Conservation (phyloP, 2,888 invertebrate genomes). For the Hirudinaria manillensis region DNA sequence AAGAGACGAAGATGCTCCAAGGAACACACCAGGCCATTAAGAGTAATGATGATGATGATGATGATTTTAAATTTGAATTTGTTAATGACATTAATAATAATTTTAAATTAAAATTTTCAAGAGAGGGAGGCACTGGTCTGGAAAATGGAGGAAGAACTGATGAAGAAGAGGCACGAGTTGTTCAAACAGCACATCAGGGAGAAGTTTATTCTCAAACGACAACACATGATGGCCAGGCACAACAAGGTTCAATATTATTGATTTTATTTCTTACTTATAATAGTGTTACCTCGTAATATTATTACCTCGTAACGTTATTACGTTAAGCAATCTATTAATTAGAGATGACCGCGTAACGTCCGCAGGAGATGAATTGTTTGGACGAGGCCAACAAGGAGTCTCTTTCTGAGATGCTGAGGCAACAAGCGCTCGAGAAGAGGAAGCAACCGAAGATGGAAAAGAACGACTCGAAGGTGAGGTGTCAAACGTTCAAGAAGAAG, state of each 20-base stretch:
- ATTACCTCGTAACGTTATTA: too few relatives aligned
- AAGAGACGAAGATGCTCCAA: constrained; percentile 24
- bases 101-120: background rate
- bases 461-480: constrained; percentile 4
- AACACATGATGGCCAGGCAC: constrained; percentile 28
- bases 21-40: constrained; percentile 13
- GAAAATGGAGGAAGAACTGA: constrained; percentile 17
- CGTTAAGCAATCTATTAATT: too few relatives aligned
- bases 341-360: too few relatives aligned
- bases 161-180: constrained; percentile 10
- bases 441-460: constrained; percentile 23
- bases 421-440: background rate
- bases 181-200: constrained; percentile 16
- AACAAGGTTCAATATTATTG: constrained; percentile 5
- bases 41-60: background rate
- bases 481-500: constrained; percentile 17
- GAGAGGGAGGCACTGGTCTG: constrained; percentile 10
- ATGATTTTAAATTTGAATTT: background rate
- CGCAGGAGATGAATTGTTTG: constrained; percentile 21
- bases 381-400: constrained; percentile 12
- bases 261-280: background rate
- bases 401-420: background rate
- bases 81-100: background rate
- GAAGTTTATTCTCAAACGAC: constrained; percentile 26
- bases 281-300: too few relatives aligned